Conservation (phyloP, 2,888 invertebrate species). For the Eupithecia inturbata region DNA sequence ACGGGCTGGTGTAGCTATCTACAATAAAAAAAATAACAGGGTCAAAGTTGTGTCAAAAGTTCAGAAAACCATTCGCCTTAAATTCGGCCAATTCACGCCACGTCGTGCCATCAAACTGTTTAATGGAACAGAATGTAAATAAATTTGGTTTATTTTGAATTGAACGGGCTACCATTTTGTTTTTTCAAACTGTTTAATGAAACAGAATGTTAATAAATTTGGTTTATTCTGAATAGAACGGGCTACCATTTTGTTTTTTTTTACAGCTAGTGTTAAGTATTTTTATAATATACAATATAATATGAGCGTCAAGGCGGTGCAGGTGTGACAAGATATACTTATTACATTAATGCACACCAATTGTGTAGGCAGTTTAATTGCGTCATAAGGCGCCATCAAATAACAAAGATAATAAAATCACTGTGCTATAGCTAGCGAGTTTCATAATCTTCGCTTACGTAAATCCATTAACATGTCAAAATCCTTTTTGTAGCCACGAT, state of each 20-base stretch:
- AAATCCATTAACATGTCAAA: background rate
- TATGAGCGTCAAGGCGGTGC: no score
- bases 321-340: no score
- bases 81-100: conserved; percentile 37
- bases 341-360: background rate
- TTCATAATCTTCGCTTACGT: background rate
- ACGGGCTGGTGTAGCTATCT: background rate
- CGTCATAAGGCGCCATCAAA: background rate
- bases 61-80: conserved; percentile 2
- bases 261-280: no score
- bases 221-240: no score
- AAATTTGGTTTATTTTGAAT: conserved; percentile 45
- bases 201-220: no score
- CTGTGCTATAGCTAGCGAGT: background rate
- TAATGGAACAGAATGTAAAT: conserved; percentile 56
- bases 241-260: no score
- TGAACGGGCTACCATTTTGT: conserved; percentile 31
- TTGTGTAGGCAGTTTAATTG: no score
- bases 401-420: background rate
- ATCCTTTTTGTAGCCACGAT: background rate
- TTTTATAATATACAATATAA: no score
- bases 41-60: background rate
- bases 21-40: background rate
- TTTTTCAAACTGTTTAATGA: no score
- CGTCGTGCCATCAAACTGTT: conserved; percentile 49